Base-by-base conservation (phyloP, 2,888 invertebrate species). In the Dryobotodes eremita region DNA sequence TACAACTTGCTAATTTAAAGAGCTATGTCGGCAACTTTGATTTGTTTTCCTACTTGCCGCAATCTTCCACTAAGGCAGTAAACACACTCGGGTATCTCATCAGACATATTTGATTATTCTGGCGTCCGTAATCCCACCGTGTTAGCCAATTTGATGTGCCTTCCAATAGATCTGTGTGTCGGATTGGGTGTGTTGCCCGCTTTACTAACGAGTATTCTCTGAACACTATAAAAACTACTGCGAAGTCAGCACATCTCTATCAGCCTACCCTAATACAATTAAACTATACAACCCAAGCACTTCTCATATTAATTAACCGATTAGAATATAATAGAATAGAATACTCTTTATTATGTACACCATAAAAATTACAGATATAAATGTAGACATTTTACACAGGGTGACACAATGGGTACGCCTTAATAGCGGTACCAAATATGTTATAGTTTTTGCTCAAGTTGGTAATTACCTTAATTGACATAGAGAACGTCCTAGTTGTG, bases 381-480 rank as follows among this genome's bases (percentile, higher is more conserved):
- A n/a, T n/a, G n/a, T n/a, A n/a, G n/a, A n/a, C n/a, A n/a, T n/a
- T n/a, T n/a, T n/a, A n/a, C n/a, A n/a, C n/a, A n/a, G n/a, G n/a
- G n/a, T n/a, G n/a, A n/a, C n/a, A n/a, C n/a, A n/a, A n/a, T n/a
- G n/a, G n/a, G n/a, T 88, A 72, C 57, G 66, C 70, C 74, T 77
- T 84, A 79, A 79, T 79, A 81, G 75, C 66, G 77, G 79, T 78
- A 82, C 77, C 83, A 70, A 78, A 73, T 78, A 61, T 71, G 75
- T 84, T 75, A 75, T 82, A 80, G 77, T 82, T 85, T n/a, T 75
- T 83, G 73, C 62, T 79, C 75, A 80, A 81, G 80, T 83, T 71
- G 75, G 79, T 83, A 83, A 88, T 88, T 86, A 84, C 69, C 66
- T 77, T 83, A 82, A 88, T 87, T 81, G 79, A 85, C 81, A 80